These are phyloP conservation scores for Crypturellus tataupa DNA, from an alignment of 2,797 vertebrate species.

Conservation along the genomic window DNA sequence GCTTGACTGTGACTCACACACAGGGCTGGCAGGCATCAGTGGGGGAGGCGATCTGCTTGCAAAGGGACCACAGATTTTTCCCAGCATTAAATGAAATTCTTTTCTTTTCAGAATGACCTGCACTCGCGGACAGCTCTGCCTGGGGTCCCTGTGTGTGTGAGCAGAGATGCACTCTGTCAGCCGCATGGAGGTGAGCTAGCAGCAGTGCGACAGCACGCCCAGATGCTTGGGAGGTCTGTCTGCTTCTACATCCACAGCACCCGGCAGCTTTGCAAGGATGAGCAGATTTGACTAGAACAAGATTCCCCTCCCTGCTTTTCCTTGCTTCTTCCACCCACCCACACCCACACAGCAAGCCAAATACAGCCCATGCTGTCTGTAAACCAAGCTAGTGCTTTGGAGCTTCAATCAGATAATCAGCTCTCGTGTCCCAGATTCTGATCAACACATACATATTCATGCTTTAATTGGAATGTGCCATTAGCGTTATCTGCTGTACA, in stretches of 20 bases:
- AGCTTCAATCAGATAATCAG: conserved; percentile 71
- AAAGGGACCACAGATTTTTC: background rate
- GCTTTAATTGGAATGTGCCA: conserved; percentile 49
- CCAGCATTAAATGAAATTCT: background rate
- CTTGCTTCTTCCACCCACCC: conserved; percentile 62
- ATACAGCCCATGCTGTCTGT: conserved; percentile 58
- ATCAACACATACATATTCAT: conserved; percentile 71
- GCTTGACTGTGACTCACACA: background rate
- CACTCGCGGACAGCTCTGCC: background rate
- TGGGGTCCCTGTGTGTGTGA: background rate
- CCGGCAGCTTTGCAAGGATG: conserved; percentile 27
- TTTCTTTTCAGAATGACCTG: background rate
- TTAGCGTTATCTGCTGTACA: conserved; percentile 10
- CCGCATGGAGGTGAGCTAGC: background rate
- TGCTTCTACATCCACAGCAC: background rate
- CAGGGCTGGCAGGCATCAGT: background rate
- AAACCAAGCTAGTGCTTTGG: conserved; percentile 56
- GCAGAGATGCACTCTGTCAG: background rate
- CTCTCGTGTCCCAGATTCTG: conserved; percentile 65
- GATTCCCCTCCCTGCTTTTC: conserved; percentile 28
- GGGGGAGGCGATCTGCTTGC: background rate
- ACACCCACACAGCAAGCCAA: conserved; percentile 55
- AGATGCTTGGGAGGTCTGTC: background rate
- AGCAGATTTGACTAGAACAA: conserved; percentile 11
- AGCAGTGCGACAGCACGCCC: background rate